Evolutionary conservation across 2,797 vertebrate genomes (phyloP).

Genomic region (Microtus obscurus): DNA sequence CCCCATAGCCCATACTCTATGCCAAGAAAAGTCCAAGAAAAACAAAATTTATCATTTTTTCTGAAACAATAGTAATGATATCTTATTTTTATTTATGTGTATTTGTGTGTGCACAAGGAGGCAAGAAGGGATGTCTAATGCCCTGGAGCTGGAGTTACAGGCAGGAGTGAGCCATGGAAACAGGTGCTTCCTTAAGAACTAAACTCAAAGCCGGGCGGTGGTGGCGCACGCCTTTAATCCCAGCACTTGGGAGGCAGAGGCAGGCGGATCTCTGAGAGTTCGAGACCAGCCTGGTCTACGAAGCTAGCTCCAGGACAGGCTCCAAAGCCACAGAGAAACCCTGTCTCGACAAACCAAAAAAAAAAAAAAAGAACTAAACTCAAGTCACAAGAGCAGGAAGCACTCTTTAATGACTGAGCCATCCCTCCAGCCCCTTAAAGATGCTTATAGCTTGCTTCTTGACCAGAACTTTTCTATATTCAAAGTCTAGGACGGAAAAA

Average conservation of each 20-base stretch:
- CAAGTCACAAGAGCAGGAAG: neutral
- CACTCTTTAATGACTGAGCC: neutral
- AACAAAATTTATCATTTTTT: neutral
- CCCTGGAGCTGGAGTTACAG: neutral
- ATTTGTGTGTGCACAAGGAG: neutral
- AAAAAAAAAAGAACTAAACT: too few relatives aligned
- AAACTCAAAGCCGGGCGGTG: too few relatives aligned
- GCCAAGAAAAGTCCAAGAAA: neutral
- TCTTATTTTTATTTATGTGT: conserved; percentile 17
- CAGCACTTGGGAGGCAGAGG: too few relatives aligned
- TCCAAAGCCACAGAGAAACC: too few relatives aligned
- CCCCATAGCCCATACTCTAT: neutral
- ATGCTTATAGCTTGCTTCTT: neutral
- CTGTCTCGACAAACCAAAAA: too few relatives aligned
- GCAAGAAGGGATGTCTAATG: neutral
- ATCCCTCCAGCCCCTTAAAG: neutral
- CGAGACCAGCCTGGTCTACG: too few relatives aligned
- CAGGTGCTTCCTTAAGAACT: too few relatives aligned
- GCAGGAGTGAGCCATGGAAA: neutral
- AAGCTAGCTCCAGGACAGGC: too few relatives aligned
- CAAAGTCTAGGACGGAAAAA: neutral
- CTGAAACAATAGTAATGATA: conserved; percentile 9
- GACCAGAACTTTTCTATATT: conserved; percentile 26
- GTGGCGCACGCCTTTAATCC: too few relatives aligned
- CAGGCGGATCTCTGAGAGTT: too few relatives aligned